Percentiles rank a stretch among this genome's conserved stretches.
Evolutionary conservation across 2,113 vertebrate species (phyloP).

Genomic region (Urocolius indicus): DNA sequence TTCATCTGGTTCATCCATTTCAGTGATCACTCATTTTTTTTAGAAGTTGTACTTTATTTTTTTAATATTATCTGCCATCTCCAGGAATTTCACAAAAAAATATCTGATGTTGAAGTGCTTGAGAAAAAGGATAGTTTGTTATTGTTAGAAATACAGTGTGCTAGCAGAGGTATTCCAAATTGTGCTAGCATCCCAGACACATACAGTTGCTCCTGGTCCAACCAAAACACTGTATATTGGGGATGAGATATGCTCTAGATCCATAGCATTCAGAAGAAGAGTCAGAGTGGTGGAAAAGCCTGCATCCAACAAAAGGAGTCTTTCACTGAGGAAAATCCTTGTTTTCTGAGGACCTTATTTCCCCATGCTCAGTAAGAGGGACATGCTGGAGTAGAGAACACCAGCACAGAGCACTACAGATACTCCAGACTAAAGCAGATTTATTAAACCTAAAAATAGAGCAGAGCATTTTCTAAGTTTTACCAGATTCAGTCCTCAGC

Average conservation of each 20-base stretch:
- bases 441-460: background rate
- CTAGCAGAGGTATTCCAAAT: background rate
- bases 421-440: background rate
- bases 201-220: background rate
- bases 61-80: background rate
- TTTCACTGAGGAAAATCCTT: background rate
- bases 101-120: background rate
- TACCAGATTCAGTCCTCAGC: background rate
- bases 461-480: background rate
- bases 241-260: background rate
- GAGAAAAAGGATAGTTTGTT: background rate
- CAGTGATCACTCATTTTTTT: background rate
- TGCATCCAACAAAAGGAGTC: background rate
- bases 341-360: background rate
- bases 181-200: background rate
- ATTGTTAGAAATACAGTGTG: background rate
- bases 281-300: background rate
- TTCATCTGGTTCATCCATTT: background rate
- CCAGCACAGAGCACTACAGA: background rate
- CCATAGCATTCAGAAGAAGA: background rate
- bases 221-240: background rate
- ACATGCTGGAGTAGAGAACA: background rate
- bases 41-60: background rate
- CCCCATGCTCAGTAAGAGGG: background rate
- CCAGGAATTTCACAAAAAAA: background rate